Percentiles rank a stretch among this genome's conserved stretches.
Evolutionary conservation across 1,140 invertebrate species (phyloP).

Genomic region (Zaprionus inermis): DNA sequence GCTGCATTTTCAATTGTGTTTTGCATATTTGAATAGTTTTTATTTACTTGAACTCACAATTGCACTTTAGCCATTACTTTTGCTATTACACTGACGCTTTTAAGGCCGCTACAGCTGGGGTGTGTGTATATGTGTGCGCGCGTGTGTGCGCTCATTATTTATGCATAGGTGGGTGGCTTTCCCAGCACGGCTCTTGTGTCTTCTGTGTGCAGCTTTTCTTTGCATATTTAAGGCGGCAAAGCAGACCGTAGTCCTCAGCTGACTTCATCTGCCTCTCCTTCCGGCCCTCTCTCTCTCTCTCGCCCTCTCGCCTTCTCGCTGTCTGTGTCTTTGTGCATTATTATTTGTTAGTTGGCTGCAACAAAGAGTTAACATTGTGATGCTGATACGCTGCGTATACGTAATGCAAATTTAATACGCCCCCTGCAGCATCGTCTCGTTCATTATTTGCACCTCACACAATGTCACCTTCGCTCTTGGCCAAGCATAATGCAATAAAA

Average conservation of each 20-base stretch:
- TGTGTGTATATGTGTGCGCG: conserved; percentile 6
- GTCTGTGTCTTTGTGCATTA: conserved; percentile 33
- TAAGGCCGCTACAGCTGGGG: conserved; percentile 44
- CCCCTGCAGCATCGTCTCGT: conserved; percentile 30
- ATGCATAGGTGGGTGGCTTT: conserved; percentile 73
- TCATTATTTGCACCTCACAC: conserved; percentile 27
- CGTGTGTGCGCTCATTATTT: conserved; percentile 66
- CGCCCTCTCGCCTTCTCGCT: no score
- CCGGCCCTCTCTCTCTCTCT: background rate
- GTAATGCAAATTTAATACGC: conserved; percentile 59
- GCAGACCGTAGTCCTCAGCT: conserved; percentile 8
- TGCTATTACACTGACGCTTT: conserved; percentile 81
- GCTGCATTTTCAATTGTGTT: conserved; percentile 76
- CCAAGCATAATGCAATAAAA: conserved; percentile 29
- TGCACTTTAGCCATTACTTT: conserved; percentile 83
- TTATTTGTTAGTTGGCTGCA: conserved; percentile 62
- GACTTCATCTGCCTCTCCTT: background rate
- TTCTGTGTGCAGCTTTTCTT: conserved; percentile 61
- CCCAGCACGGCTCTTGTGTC: conserved; percentile 39
- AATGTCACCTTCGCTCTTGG: conserved; percentile 2
- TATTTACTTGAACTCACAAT: conserved; percentile 83
- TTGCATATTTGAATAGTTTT: conserved; percentile 83
- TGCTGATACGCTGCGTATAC: conserved; percentile 21
- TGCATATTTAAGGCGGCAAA: conserved; percentile 64
- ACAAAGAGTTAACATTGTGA: conserved; percentile 63